Evolutionary conservation across 2,113 vertebrate species (phyloP), one percentile per base, ranked within the genome.

Genomic region (Ranitomeya imitator): DNA sequence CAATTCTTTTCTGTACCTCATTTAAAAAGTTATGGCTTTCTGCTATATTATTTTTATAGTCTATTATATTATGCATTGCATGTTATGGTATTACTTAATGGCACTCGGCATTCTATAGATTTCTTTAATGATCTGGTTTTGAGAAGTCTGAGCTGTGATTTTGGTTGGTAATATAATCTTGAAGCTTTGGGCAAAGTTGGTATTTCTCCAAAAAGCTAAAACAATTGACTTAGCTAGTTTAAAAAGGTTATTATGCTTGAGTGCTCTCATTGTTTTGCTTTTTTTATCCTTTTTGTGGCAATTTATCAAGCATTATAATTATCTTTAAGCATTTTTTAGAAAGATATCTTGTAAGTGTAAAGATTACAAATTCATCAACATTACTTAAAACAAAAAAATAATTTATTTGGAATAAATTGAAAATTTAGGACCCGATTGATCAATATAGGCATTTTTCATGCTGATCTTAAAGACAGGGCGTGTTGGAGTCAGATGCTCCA

Each of bases 31-130:
- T 67, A 87, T 45, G 69, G 55, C 77, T 87, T 87, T 87, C 77
- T 80, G 78, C 78, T 80, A 65, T 65, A 80, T 87, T 87, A 69
- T 87, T 87, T 81, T 87, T 87, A 86, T 86, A 61, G 85, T 65
- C 85, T 79, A 79, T 86, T 57, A 87, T 71, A 67, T 57, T 59
- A 65, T 52, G 57, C 79, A 80, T 81, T 71, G 23, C 63, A 87
- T 87, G 63, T 80, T 69, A 78, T 65, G 23, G 69, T 81, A 80
- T 87, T 81, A 86, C 31, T 80, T 87, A 87, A 81, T 87, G 65
- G 45, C 51, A 81, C 54, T 74, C 65, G 0, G 55, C 45, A 57
- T 71, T 87, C 54, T 59, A 73, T 65, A 45, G 21, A 57, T 60
- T 77, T 77, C n/a, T 65, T 54, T 77, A 86, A 77, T 82, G 79